Evolutionary conservation across 2,797 vertebrate species (phyloP).

Genomic region (Notamacropus eugenii): DNA sequence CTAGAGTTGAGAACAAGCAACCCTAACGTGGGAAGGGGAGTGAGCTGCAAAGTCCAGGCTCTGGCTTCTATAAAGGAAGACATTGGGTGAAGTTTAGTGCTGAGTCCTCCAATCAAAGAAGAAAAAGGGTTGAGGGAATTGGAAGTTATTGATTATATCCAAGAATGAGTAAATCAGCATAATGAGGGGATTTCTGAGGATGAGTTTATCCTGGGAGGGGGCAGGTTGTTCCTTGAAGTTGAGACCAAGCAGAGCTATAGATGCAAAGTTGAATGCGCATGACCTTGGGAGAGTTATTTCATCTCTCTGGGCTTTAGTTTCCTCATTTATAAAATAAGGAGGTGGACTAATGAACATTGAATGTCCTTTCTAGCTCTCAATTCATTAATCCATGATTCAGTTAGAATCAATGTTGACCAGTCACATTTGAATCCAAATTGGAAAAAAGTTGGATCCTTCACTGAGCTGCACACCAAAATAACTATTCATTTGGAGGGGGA

Average conservation of each 20-base stretch:
- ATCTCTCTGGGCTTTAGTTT: neutral
- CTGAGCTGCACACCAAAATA: neutral
- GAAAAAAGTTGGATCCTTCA: neutral
- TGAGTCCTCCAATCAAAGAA: neutral
- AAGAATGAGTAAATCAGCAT: neutral
- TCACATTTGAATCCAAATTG: neutral
- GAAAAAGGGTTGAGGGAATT: neutral
- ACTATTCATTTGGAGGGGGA: neutral
- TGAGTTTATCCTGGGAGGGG: neutral
- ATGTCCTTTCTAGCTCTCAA: neutral
- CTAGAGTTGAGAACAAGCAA: neutral
- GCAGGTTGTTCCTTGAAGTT: neutral
- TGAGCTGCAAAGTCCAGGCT: neutral
- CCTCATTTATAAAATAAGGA: neutral
- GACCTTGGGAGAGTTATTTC: neutral
- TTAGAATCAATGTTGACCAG: neutral
- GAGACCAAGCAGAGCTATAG: neutral
- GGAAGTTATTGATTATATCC: neutral
- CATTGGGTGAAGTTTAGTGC: neutral
- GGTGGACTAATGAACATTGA: neutral
- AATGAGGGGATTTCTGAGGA: neutral
- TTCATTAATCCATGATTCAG: conserved; percentile 3
- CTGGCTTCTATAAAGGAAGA: neutral
- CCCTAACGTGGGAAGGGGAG: neutral
- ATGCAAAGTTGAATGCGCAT: neutral